Percentiles rank a stretch among this genome's conserved stretches.
phyloP scores from a whole-genome alignment of 2,888 invertebrate species.

The Acanthosoma haemorrhoidale region DNA sequence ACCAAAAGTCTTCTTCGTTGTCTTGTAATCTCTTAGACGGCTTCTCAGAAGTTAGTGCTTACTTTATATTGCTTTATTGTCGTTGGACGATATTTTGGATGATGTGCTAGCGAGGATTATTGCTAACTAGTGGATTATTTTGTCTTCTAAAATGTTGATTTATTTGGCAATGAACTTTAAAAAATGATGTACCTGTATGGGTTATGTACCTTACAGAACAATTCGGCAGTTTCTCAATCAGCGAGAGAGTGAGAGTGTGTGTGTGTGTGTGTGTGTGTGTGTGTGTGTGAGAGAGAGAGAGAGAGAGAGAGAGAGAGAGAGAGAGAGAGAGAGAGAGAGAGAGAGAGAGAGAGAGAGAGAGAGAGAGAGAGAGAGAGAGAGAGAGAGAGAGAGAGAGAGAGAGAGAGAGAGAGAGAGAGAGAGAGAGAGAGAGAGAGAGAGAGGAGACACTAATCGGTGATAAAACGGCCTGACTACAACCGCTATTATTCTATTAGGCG shows the following conservation, averaged over 20 bases:
- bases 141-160: no score
- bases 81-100: no score
- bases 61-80: no score
- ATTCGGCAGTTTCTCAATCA: no score
- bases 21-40: no score
- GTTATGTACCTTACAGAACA: no score
- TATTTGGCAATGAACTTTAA: no score
- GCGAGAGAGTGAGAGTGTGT: not conserved
- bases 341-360: slow-evolving; percentile 29
- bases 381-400: slow-evolving; percentile 33
- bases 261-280: not conserved
- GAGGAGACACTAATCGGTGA: not conserved
- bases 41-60: no score
- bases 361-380: slow-evolving; percentile 32
- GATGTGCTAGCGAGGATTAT: no score
- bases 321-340: slow-evolving; percentile 24
- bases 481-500: not conserved
- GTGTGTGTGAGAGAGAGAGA: slow-evolving; percentile 6
- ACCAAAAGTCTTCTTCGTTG: no score
- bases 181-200: no score
- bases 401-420: slow-evolving; percentile 16
- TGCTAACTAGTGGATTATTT: no score
- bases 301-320: slow-evolving; percentile 18
- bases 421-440: not conserved
- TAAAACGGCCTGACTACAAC: not conserved